phyloP scores from a whole-genome alignment of 2,113 vertebrate genomes.

The Dicerorhinus sumatrensis region DNA sequence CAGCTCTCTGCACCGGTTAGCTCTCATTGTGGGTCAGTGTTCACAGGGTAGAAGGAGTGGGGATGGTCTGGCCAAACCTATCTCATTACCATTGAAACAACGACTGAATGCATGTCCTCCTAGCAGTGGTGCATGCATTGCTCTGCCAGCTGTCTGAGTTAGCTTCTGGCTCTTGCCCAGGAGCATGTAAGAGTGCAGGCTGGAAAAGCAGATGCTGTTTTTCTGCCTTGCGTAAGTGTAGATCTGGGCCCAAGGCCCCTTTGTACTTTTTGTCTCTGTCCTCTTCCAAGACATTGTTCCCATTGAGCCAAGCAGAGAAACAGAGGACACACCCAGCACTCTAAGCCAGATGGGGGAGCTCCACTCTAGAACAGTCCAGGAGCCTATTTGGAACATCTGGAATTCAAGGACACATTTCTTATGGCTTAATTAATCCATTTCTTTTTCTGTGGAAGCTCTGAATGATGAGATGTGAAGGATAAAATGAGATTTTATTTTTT shows the following conservation, averaged over 20 bases:
- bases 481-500: conserved; percentile 19
- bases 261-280: neutral
- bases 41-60: neutral
- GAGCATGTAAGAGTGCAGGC: neutral
- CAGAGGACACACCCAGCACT: neutral
- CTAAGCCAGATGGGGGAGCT: neutral
- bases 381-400: conserved; percentile 9
- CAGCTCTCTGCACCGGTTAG: neutral
- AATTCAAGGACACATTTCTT: conserved; percentile 51
- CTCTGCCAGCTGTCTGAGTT: conserved; percentile 46
- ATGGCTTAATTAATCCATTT: neutral
- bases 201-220: conserved; percentile 37
- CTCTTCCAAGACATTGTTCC: neutral
- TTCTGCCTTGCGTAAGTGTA: neutral
- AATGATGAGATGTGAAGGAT: neutral
- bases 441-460: neutral
- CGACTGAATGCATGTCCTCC: neutral
- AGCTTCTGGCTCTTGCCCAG: conserved; percentile 51
- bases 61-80: neutral
- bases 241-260: neutral
- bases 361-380: neutral
- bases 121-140: neutral
- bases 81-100: neutral
- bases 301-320: neutral
- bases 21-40: neutral